Conservation (phyloP, 2,888 invertebrate species). For the Carterocephalus palaemon region DNA sequence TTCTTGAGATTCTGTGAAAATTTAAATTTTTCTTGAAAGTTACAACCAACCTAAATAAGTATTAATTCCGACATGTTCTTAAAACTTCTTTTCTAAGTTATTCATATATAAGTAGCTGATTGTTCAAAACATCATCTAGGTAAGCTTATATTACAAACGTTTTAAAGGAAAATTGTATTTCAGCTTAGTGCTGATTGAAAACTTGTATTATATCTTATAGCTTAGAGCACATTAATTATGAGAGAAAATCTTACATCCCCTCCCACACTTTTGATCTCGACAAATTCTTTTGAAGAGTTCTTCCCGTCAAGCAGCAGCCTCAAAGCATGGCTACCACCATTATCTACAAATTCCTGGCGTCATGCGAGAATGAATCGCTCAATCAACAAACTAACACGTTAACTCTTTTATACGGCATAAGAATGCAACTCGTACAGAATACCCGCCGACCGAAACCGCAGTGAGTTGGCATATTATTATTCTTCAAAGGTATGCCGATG, state of each 20-base stretch:
- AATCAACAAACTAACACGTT: slow-evolving; percentile 60
- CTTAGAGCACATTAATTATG: no score
- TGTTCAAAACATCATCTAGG: no score
- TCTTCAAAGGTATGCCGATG: slow-evolving; percentile 30
- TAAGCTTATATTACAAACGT: no score
- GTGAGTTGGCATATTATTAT: slow-evolving; percentile 62
- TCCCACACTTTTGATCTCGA: slow-evolving; percentile 11
- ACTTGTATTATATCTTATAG: no score
- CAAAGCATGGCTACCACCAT: slow-evolving; percentile 26
- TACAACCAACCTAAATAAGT: no score
- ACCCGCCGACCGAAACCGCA: slow-evolving; percentile 46
- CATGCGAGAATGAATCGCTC: slow-evolving; percentile 59
- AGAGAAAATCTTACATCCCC: not conserved
- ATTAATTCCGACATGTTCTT: no score
- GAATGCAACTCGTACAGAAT: slow-evolving; percentile 44
- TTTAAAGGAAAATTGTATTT: no score
- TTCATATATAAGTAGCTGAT: no score
- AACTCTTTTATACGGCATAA: slow-evolving; percentile 45
- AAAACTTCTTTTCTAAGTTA: no score
- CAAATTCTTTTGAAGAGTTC: slow-evolving; percentile 17
- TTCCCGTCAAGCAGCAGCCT: slow-evolving; percentile 13
- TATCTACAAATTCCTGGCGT: slow-evolving; percentile 35
- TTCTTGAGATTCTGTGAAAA: no score
- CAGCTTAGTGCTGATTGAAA: no score
- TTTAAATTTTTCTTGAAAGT: no score